Percentiles rank a stretch among this genome's conserved stretches.
These are phyloP conservation scores for Drosophila koepferae DNA, from an alignment of 2,888 invertebrate species.

Conservation along the genomic window DNA sequence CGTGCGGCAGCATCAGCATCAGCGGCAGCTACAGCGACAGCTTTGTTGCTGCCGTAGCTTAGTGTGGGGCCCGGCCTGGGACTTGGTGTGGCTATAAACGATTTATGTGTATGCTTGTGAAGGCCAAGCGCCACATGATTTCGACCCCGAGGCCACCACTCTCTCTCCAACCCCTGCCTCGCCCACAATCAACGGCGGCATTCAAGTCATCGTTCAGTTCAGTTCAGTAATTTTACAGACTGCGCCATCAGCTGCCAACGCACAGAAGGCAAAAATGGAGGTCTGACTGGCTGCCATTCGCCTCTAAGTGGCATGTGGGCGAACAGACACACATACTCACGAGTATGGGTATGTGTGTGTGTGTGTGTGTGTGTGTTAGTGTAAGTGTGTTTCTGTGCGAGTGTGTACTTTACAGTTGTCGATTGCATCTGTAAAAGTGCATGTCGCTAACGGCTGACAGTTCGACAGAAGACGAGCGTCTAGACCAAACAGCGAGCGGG, in stretches of 20 bases:
- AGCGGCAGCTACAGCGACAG: conserved; percentile 45
- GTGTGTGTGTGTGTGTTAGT: neutral
- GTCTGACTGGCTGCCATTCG: conserved; percentile 26
- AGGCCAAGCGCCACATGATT: conserved; percentile 67
- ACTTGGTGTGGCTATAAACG: conserved; percentile 75
- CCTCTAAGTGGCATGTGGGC: conserved; percentile 16
- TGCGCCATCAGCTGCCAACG: conserved; percentile 73
- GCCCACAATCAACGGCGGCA: conserved; percentile 46
- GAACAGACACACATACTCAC: neutral
- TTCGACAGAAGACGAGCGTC: conserved; percentile 27
- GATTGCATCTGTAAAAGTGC: conserved; percentile 71
- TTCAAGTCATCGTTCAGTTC: conserved; percentile 81
- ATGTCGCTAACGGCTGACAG: conserved; percentile 50
- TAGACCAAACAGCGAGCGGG: conserved; percentile 27
- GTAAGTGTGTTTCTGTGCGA: neutral
- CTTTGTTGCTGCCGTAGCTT: conserved; percentile 58
- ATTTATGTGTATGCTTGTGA: conserved; percentile 75
- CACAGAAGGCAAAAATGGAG: conserved; percentile 49
- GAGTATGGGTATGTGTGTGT: neutral
- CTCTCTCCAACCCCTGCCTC: conserved; percentile 7
- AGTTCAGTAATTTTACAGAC: conserved; percentile 81
- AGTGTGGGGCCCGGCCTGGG: conserved; percentile 40
- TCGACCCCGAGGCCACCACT: conserved; percentile 8
- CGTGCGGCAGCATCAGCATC: conserved; percentile 62
- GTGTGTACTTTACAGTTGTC: conserved; percentile 52